Base-by-base conservation (phyloP, 1,140 invertebrate genomes). In the Eufriesea mexicana region DNA sequence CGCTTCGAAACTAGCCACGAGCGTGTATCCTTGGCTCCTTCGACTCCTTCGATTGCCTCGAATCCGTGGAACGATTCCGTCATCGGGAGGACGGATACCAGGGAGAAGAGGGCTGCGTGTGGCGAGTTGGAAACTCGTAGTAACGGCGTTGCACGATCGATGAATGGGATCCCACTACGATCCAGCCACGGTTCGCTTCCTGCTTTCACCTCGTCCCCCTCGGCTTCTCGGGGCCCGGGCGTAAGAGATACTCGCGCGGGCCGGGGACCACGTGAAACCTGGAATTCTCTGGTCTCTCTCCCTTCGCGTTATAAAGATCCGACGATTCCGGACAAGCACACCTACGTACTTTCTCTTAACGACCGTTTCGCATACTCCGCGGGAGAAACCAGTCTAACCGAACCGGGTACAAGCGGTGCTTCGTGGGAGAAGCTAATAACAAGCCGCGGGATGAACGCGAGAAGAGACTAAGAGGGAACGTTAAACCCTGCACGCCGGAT, bases 301-400 rank as follows among this genome's bases (percentile, higher is more conserved):
- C 35, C 5, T 6, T 18, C 72, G 42, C 51, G 72, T 76, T 73
- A 49, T 81, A 81, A 81, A 76, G 79, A 81, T 81, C 42, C 79
- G 16, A 47, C 61, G 72, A 81, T 81, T 76, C 79, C 14, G 72
- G 61, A 76, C 72, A 75, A 47, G 61, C n/a, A 81, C 79, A 66
- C 79, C 79, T 81, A 81, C 79, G 72, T 81, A 81, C 79, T 66
- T 81, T 76, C 72, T 76, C 79, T 66, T 57, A 67, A 81, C 79
- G 79, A 78, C 18, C 64, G 74, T 83, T 83, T 83, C 80, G 80
- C 80, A 78, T 83, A 78, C 74, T 70, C 66, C 23, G 20, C 64
- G 61, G 35, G 35, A 67, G 70, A 74, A 61, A 49, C 66, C 73
- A 62, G 28, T 59, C 73, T 67, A 68, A 76, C 80, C 47, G 62